phyloP scores from a whole-genome alignment of 2,888 invertebrate species.

The Morpho helenor region DNA sequence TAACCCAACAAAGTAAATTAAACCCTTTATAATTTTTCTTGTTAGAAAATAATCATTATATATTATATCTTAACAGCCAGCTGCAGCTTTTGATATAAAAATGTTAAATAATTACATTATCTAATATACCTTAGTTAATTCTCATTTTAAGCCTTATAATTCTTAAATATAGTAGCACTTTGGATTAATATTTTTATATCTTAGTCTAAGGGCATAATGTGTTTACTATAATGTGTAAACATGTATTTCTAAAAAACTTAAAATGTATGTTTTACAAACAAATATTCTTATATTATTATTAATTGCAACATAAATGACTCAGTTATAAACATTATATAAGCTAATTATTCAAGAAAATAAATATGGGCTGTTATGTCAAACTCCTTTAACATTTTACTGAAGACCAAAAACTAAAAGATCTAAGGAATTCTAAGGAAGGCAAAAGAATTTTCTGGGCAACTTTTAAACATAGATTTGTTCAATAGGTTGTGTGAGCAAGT shows the following conservation, averaged over 20 bases:
- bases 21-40: not conserved
- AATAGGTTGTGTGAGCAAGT: too few species aligned
- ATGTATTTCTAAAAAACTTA: too few species aligned
- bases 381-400: too few species aligned
- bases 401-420: too few species aligned
- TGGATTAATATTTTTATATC: constrained; percentile 31
- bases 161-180: constrained; percentile 38
- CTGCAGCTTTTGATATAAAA: not conserved
- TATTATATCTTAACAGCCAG: constrained; percentile 17
- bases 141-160: constrained; percentile 8
- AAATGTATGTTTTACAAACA: too few species aligned
- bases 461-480: too few species aligned
- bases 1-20: not conserved
- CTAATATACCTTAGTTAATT: not conserved
- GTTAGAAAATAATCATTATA: not conserved
- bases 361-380: too few species aligned
- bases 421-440: too few species aligned
- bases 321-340: not conserved
- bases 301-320: constrained; percentile 13
- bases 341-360: not conserved
- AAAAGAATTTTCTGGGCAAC: too few species aligned
- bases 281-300: constrained; percentile 2
- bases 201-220: constrained; percentile 25
- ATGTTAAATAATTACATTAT: not conserved
- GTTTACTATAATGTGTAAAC: not conserved